These are phyloP conservation scores for Pelecanoides urinatrix DNA, from an alignment of 2,113 vertebrate species.

Conservation along the genomic window DNA sequence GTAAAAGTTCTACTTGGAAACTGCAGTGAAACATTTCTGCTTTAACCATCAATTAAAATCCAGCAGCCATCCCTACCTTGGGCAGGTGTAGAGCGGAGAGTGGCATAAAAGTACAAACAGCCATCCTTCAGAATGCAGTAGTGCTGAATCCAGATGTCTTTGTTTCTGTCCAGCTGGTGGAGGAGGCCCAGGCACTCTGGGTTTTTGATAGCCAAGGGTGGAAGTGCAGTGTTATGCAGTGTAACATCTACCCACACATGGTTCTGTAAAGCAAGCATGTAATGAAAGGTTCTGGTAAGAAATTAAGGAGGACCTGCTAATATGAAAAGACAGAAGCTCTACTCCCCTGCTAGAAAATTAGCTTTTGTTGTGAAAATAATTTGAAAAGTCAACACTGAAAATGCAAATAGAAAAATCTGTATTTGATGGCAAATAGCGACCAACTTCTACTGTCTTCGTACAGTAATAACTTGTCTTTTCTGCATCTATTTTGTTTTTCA, in stretches of 20 bases:
- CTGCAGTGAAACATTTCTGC: neutral
- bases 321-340: neutral
- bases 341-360: neutral
- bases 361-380: neutral
- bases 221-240: constrained; percentile 85
- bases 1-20: neutral
- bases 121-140: constrained; percentile 90
- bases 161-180: constrained; percentile 81
- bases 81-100: constrained; percentile 84
- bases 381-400: neutral
- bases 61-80: constrained; percentile 69
- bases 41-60: neutral
- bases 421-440: neutral
- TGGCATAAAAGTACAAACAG: constrained; percentile 86
- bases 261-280: constrained; percentile 67
- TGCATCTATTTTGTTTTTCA: neutral
- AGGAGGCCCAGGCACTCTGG: constrained; percentile 89
- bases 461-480: neutral
- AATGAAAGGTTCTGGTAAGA: neutral
- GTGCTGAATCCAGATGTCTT: constrained; percentile 81
- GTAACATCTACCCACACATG: constrained; percentile 93
- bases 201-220: constrained; percentile 88
- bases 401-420: neutral
- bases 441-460: neutral
- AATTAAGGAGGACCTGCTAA: neutral